A percentile compares a stretch with the other conserved stretches of the same genome.
Evolutionary conservation across 2,888 invertebrate genomes (phyloP).

Genomic region (Dugesia japonica): DNA sequence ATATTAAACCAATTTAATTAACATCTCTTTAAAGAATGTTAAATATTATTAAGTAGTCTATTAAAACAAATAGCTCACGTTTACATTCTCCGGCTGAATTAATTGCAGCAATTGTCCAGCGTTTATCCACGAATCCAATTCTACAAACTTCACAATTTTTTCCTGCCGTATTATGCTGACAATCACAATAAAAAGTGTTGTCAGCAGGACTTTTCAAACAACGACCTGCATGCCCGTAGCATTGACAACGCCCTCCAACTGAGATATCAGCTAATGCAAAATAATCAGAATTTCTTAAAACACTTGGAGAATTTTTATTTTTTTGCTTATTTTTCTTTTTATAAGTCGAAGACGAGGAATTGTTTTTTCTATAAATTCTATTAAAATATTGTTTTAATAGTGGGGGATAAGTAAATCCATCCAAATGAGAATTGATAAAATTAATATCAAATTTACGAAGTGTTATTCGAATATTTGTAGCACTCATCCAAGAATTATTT

Average conservation of each 20-base stretch:
- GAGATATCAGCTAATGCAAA: not conserved
- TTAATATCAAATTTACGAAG: not conserved
- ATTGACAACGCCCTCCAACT: not conserved
- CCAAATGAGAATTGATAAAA: not conserved
- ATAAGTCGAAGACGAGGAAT: not conserved
- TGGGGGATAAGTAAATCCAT: conserved; percentile 3
- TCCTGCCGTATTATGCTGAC: conserved; percentile 40
- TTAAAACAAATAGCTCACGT: too few species aligned
- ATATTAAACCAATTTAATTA: too few species aligned
- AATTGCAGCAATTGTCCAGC: conserved; percentile 36
- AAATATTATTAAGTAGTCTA: too few species aligned
- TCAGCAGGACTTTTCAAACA: not conserved
- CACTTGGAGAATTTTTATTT: not conserved
- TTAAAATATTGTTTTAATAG: not conserved
- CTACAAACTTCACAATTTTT: conserved; percentile 38
- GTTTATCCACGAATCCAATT: conserved; percentile 39
- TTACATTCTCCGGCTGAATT: conserved; percentile 36
- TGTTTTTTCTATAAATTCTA: not conserved
- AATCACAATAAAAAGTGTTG: conserved; percentile 36
- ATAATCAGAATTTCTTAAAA: not conserved
- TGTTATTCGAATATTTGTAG: not conserved
- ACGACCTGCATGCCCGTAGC: not conserved
- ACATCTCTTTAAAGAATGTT: too few species aligned
- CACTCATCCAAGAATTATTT: not conserved
- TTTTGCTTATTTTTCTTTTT: not conserved